These are phyloP conservation scores for Volucella bombylans DNA, from an alignment of 2,888 invertebrate species.

Conservation along the genomic window DNA sequence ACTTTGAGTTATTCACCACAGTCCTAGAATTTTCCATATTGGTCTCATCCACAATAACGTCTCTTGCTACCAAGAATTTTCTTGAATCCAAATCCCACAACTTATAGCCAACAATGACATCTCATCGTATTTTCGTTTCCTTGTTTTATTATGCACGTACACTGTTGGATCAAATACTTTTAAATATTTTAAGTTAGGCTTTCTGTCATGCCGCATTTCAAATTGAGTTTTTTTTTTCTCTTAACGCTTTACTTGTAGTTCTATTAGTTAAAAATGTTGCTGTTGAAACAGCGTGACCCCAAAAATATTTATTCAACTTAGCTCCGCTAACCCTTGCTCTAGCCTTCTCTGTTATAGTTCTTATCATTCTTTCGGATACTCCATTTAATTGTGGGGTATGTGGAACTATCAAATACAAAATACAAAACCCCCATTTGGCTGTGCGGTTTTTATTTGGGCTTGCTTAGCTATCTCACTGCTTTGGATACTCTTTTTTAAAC, in stretches of 20 bases:
- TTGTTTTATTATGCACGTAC: constrained; percentile 13
- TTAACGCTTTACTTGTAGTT: constrained; percentile 77
- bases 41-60: constrained; percentile 78
- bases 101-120: constrained; percentile 76
- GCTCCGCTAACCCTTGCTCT: constrained; percentile 77
- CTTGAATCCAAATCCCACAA: constrained; percentile 76
- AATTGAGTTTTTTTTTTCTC: constrained; percentile 77
- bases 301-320: constrained; percentile 77
- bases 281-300: constrained; percentile 79
- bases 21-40: constrained; percentile 74
- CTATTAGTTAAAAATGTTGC: constrained; percentile 79
- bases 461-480: constrained; percentile 10
- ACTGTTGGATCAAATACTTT: constrained; percentile 15
- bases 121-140: constrained; percentile 16
- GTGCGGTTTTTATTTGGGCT: constrained; percentile 9
- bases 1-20: constrained; percentile 37
- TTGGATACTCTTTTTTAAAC: constrained; percentile 33
- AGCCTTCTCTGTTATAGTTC: constrained; percentile 79
- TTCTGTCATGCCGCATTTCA: constrained; percentile 73
- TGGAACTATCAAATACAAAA: constrained; percentile 78
- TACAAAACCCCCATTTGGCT: background rate
- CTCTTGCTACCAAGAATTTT: constrained; percentile 77
- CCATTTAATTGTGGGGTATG: constrained; percentile 80
- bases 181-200: constrained; percentile 14
- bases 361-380: constrained; percentile 78